Percentiles rank a stretch among this genome's conserved stretches.
phyloP scores from a whole-genome alignment of 2,888 invertebrate species.

The Polymixis lichenea region DNA sequence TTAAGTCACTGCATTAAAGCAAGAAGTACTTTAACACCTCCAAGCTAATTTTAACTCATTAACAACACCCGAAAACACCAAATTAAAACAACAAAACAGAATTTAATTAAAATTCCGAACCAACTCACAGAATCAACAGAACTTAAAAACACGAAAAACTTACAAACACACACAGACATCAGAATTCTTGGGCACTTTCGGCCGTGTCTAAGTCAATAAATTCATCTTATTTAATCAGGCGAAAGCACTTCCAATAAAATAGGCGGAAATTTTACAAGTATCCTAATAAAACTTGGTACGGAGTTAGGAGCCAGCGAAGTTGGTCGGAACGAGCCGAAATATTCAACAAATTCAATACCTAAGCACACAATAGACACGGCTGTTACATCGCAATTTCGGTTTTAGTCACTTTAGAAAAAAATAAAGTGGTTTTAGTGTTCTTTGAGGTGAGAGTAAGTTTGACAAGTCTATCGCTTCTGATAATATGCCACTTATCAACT shows the following conservation, averaged over 20 bases:
- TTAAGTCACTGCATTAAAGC: slow-evolving; percentile 29
- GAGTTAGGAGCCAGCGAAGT: slow-evolving; percentile 82
- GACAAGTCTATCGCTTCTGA: slow-evolving; percentile 3
- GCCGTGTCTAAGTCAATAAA: slow-evolving; percentile 84
- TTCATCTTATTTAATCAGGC: slow-evolving; percentile 90
- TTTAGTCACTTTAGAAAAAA: slow-evolving; percentile 40
- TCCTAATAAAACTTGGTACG: slow-evolving; percentile 88
- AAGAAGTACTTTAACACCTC: slow-evolving; percentile 14
- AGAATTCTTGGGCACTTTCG: slow-evolving; percentile 74
- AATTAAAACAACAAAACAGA: slow-evolving; percentile 59
- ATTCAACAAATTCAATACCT: slow-evolving; percentile 85
- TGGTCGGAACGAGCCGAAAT: slow-evolving; percentile 78
- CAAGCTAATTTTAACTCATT: slow-evolving; percentile 47
- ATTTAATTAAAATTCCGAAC: slow-evolving; percentile 61
- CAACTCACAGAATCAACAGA: slow-evolving; percentile 46
- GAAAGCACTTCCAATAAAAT: slow-evolving; percentile 85
- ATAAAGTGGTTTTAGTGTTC: slow-evolving; percentile 11
- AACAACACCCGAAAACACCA: slow-evolving; percentile 47
- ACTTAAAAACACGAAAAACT: slow-evolving; percentile 63
- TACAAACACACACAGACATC: slow-evolving; percentile 64
- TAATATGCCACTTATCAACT: background rate
- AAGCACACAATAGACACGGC: slow-evolving; percentile 59
- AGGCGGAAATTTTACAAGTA: slow-evolving; percentile 90
- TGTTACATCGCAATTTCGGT: slow-evolving; percentile 41
- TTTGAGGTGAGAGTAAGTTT: slow-evolving; percentile 10